Evolutionary conservation across 2,888 invertebrate species (phyloP).

Genomic region (Biston stratarius): DNA sequence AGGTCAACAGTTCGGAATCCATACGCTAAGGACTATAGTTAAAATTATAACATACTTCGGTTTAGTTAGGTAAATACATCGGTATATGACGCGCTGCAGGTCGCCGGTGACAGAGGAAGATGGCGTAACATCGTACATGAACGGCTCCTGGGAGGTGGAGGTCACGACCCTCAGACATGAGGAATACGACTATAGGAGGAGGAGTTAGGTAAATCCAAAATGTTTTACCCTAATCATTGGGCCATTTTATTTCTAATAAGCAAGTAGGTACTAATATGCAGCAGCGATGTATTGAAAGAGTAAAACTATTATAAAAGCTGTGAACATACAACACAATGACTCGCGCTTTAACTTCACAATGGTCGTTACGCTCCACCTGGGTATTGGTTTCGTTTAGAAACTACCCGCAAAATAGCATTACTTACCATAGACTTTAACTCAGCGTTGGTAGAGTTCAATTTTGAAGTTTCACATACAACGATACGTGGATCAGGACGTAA

Average conservation of each 20-base stretch:
- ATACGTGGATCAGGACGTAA: slow-evolving; percentile 46
- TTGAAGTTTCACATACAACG: slow-evolving; percentile 38
- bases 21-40: too few species aligned
- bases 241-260: background rate
- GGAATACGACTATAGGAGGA: too few species aligned
- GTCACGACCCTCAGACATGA: too few species aligned
- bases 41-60: too few species aligned
- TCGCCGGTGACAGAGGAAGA: too few species aligned
- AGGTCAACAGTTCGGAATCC: too few species aligned
- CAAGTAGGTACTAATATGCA: background rate
- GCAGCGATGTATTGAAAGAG: slow-evolving; percentile 24
- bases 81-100: too few species aligned
- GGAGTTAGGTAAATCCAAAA: too few species aligned
- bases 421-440: slow-evolving; percentile 14
- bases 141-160: too few species aligned
- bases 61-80: too few species aligned
- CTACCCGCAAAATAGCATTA: slow-evolving; percentile 15
- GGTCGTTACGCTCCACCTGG: slow-evolving; percentile 62
- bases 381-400: slow-evolving; percentile 45
- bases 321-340: slow-evolving; percentile 59
- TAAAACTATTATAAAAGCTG: slow-evolving; percentile 53
- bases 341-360: slow-evolving; percentile 58
- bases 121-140: too few species aligned
- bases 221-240: background rate
- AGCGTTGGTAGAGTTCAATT: slow-evolving; percentile 33